Conservation (phyloP, 2,797 vertebrate genomes). For the Clarias laeviceps region DNA sequence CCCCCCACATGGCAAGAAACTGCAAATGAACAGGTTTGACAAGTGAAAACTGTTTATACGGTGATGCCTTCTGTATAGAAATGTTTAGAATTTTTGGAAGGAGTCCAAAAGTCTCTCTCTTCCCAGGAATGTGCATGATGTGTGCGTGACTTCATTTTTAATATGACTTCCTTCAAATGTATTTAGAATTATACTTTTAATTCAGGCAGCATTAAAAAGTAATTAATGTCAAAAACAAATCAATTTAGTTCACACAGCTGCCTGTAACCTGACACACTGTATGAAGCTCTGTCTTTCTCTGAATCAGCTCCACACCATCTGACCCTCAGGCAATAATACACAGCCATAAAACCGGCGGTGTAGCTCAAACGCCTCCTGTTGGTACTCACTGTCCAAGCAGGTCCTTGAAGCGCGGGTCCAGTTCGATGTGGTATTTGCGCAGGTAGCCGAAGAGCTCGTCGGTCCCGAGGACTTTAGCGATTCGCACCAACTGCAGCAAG, state of each 20-base stretch:
- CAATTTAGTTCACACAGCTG: neutral
- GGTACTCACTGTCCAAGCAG: constrained; percentile 78
- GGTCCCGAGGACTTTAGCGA: constrained; percentile 94
- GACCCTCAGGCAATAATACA: neutral
- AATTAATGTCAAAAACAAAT: neutral
- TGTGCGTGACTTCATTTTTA: no score
- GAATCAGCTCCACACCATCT: neutral
- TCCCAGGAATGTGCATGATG: no score
- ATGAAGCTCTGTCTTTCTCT: neutral
- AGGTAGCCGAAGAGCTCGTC: constrained; percentile 97
- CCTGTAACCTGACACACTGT: neutral
- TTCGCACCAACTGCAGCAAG: constrained; percentile 87
- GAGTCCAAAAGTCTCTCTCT: neutral
- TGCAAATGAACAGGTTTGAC: neutral
- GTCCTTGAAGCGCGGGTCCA: constrained; percentile 97
- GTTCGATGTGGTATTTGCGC: constrained; percentile 97
- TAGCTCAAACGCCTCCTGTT: neutral
- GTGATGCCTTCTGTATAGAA: neutral
- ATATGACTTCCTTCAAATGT: no score
- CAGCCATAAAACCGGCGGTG: neutral
- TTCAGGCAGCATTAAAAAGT: neutral
- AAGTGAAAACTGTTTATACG: neutral
- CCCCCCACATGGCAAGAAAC: no score
- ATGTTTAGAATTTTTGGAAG: neutral
- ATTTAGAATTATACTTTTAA: neutral